Evolutionary conservation across 2,888 invertebrate genomes (phyloP).

Genomic region (Dioctria linearis): DNA sequence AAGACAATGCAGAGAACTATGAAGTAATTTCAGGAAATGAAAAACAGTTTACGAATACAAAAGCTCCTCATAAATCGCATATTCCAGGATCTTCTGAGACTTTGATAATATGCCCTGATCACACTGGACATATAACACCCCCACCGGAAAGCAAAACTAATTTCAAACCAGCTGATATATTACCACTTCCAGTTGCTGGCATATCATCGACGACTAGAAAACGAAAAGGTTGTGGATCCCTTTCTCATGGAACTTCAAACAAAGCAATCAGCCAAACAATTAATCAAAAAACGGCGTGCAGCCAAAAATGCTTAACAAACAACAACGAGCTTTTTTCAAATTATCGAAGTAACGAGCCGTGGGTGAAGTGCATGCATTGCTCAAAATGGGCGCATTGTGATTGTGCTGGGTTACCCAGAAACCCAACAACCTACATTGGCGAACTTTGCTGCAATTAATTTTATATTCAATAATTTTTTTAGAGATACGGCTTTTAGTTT

Average conservation of each 20-base stretch:
- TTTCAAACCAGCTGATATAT: slow-evolving; percentile 2
- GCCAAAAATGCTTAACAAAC: background rate
- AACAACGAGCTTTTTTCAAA: background rate
- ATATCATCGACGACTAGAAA: too few species aligned
- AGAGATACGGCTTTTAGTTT: too few species aligned
- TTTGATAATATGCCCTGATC: too few species aligned
- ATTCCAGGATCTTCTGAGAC: too few species aligned
- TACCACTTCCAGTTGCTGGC: background rate
- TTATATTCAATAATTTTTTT: too few species aligned
- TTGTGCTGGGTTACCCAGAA: background rate
- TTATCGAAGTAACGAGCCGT: background rate
- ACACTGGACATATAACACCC: too few species aligned
- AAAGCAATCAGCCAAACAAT: too few species aligned
- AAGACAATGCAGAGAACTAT: background rate
- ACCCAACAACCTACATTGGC: too few species aligned
- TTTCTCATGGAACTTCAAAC: too few species aligned
- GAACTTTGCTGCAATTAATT: too few species aligned
- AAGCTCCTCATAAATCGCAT: background rate
- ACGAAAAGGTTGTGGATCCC: background rate
- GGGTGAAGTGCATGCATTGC: background rate
- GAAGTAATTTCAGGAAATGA: background rate
- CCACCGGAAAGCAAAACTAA: too few species aligned
- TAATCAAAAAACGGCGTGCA: too few species aligned
- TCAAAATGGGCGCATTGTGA: background rate
- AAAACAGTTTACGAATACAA: background rate